These are phyloP conservation scores for Phortica magna DNA, from an alignment of 2,888 invertebrate genomes.

Conservation along the genomic window DNA sequence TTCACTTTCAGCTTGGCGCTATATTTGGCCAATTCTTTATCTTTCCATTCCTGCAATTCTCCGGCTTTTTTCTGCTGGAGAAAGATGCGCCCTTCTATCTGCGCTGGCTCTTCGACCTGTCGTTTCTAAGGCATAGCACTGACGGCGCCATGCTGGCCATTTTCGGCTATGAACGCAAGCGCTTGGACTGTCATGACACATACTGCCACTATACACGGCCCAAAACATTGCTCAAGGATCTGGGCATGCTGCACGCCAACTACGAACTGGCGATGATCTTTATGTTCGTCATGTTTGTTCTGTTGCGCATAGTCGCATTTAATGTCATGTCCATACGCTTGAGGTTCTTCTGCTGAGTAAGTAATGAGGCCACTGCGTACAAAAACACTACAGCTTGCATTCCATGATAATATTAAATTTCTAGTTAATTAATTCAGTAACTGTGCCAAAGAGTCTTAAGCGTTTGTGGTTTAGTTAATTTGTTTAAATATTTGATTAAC, in stretches of 20 bases:
- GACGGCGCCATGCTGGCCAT: conserved; percentile 90
- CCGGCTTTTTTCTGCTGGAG: conserved; percentile 93
- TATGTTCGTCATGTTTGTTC: conserved; percentile 82
- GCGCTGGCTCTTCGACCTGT: conserved; percentile 91
- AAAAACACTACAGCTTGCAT: background rate
- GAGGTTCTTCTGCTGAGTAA: conserved; percentile 78
- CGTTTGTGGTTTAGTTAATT: background rate
- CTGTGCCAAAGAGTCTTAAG: conserved; percentile 62
- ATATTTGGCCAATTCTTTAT: conserved; percentile 92
- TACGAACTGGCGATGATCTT: conserved; percentile 84
- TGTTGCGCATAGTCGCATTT: conserved; percentile 83
- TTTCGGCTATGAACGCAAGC: conserved; percentile 88
- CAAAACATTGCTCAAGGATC: conserved; percentile 84
- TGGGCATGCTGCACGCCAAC: conserved; percentile 84
- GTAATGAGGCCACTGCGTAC: background rate
- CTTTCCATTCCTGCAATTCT: conserved; percentile 93
- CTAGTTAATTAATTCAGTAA: conserved; percentile 21
- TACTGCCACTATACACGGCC: conserved; percentile 88
- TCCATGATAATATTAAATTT: background rate
- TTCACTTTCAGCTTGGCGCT: conserved; percentile 85
- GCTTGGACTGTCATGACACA: conserved; percentile 85
- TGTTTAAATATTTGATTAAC: background rate
- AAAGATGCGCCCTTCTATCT: conserved; percentile 88
- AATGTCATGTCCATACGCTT: conserved; percentile 83
- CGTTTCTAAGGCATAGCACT: conserved; percentile 92